Percentiles rank a stretch among this genome's conserved stretches.
These are phyloP conservation scores for Gallirallus australis DNA, from an alignment of 2,797 vertebrate genomes.

Conservation along the genomic window DNA sequence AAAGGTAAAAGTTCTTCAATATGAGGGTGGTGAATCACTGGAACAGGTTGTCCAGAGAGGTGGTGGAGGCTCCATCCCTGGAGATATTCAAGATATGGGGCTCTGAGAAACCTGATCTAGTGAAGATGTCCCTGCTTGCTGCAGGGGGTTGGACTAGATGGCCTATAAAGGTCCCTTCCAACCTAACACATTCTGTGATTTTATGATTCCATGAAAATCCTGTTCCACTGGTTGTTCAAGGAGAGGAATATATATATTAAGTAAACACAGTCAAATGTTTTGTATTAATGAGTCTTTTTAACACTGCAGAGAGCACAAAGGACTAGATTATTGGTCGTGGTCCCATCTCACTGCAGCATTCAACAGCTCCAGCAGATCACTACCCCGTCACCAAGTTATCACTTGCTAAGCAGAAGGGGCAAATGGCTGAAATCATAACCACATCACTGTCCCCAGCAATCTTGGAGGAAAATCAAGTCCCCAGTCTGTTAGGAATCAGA, in stretches of 20 bases:
- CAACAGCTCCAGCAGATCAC: background rate
- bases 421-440: background rate
- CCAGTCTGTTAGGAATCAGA: background rate
- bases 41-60: no score
- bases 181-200: no score
- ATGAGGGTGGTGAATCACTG: no score
- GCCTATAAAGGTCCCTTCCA: no score
- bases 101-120: no score
- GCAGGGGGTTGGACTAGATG: no score
- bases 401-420: background rate
- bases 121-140: no score
- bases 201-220: background rate
- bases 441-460: background rate
- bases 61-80: no score
- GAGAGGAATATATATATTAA: background rate
- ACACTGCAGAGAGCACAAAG: background rate
- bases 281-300: background rate
- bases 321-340: background rate
- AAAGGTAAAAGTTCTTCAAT: background rate
- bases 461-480: background rate
- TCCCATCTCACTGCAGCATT: background rate
- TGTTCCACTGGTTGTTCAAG: background rate
- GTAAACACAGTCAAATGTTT: background rate
- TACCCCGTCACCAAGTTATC: background rate
- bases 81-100: no score